phyloP scores from a whole-genome alignment of 2,888 invertebrate species.

The Serrognathus titanus region DNA sequence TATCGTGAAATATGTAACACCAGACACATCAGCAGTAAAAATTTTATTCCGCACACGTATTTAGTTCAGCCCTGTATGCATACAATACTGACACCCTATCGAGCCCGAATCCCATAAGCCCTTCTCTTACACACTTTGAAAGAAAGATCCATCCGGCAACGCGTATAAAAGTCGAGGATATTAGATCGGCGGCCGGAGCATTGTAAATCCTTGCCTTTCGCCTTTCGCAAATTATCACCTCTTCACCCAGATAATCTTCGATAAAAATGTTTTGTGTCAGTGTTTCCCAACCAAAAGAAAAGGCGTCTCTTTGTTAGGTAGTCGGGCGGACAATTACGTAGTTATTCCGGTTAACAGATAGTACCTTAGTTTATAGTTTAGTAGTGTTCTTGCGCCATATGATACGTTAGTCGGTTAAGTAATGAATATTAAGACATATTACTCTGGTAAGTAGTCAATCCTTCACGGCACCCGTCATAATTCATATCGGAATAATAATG shows the following conservation, averaged over 20 bases:
- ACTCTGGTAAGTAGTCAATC: not conserved
- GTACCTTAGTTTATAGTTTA: not conserved
- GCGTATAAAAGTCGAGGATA: no score
- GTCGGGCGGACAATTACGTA: no score
- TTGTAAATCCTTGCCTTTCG: no score
- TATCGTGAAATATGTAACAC: constrained; percentile 7
- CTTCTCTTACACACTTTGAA: constrained; percentile 5
- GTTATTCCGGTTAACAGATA: not conserved
- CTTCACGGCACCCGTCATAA: not conserved
- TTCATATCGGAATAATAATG: not conserved
- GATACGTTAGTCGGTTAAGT: not conserved
- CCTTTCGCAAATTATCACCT: no score
- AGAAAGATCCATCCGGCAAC: constrained; percentile 4
- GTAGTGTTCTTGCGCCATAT: not conserved
- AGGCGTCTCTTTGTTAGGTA: no score
- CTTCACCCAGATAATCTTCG: no score
- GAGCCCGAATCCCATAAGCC: constrained; percentile 40
- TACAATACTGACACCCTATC: constrained; percentile 36
- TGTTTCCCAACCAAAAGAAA: no score
- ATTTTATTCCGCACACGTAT: constrained; percentile 36
- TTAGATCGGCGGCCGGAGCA: no score
- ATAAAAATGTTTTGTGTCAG: no score
- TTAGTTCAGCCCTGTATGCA: constrained; percentile 36
- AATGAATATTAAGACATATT: constrained; percentile 2
- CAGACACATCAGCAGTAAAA: constrained; percentile 1